A percentile compares a stretch with the other conserved stretches of the same genome.
phyloP scores from a whole-genome alignment of 2,888 invertebrate genomes.

The Mechanitis messenoides region DNA sequence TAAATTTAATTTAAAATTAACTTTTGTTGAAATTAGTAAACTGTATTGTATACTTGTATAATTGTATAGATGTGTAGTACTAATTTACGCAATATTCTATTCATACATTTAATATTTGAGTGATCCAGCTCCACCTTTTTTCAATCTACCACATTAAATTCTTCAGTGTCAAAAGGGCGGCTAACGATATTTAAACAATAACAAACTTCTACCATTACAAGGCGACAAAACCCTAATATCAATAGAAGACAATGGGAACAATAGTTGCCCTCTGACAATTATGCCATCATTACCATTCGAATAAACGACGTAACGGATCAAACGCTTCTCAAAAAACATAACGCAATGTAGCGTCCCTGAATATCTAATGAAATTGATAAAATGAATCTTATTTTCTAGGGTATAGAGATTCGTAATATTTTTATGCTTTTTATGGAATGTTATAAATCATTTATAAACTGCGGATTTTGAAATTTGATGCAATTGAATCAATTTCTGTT shows the following conservation, averaged over 20 bases:
- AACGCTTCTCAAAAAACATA: slow-evolving; percentile 65
- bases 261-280: slow-evolving; percentile 75
- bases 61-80: too few species aligned
- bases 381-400: slow-evolving; percentile 44
- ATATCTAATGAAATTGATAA: slow-evolving; percentile 37
- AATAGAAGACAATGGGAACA: slow-evolving; percentile 73
- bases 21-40: too few species aligned
- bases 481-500: not conserved
- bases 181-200: slow-evolving; percentile 61
- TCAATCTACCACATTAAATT: slow-evolving; percentile 52
- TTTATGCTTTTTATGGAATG: slow-evolving; percentile 48
- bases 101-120: slow-evolving; percentile 39
- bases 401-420: slow-evolving; percentile 43
- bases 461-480: slow-evolving; percentile 36
- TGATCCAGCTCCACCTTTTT: slow-evolving; percentile 64
- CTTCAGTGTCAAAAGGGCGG: slow-evolving; percentile 50
- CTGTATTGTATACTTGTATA: too few species aligned
- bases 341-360: slow-evolving; percentile 41
- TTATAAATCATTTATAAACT: slow-evolving; percentile 68
- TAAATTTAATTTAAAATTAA: not conserved
- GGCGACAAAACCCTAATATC: slow-evolving; percentile 74
- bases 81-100: not conserved
- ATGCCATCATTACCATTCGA: slow-evolving; percentile 74
- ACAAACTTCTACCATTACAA: slow-evolving; percentile 64
- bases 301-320: slow-evolving; percentile 72